phyloP scores from a whole-genome alignment of 2,113 vertebrate genomes.

The Anarhynchus alexandrinus region DNA sequence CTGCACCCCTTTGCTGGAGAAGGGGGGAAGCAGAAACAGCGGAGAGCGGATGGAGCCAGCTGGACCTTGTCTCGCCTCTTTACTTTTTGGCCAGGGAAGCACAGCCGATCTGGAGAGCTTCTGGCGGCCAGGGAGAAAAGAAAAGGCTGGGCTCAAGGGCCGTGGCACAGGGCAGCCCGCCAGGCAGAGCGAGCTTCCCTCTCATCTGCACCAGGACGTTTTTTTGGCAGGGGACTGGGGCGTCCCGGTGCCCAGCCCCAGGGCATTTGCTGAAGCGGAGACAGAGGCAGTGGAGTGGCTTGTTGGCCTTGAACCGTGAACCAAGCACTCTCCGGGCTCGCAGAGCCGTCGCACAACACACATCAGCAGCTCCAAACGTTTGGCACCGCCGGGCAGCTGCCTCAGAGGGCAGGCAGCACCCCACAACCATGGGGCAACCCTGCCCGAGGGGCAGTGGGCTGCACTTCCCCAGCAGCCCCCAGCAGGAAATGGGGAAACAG shows the following conservation, averaged over 20 bases:
- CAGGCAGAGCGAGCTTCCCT: background rate
- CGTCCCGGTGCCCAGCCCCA: background rate
- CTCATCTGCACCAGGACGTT: background rate
- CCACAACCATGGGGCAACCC: background rate
- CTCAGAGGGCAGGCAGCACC: background rate
- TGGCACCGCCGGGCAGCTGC: slow-evolving; percentile 2
- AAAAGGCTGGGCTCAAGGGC: background rate
- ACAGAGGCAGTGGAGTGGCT: rapidly evolving
- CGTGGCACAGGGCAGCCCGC: background rate
- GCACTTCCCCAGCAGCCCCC: background rate
- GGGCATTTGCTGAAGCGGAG: background rate
- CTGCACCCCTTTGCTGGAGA: background rate
- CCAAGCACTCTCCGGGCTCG: rapidly evolving
- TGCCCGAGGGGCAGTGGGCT: background rate
- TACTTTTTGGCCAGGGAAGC: background rate
- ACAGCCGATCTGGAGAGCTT: background rate
- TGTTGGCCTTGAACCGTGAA: background rate
- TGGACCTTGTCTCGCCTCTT: rapidly evolving
- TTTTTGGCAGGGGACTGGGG: background rate
- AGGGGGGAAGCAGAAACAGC: background rate
- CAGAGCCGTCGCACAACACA: rapidly evolving
- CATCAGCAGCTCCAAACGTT: background rate
- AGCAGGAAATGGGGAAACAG: background rate
- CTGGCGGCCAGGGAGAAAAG: rapidly evolving
- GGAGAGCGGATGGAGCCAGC: rapidly evolving